A percentile compares a stretch with the other conserved stretches of the same genome.
Conservation (phyloP, 2,888 invertebrate species). For the Erpobdella octoculata region DNA sequence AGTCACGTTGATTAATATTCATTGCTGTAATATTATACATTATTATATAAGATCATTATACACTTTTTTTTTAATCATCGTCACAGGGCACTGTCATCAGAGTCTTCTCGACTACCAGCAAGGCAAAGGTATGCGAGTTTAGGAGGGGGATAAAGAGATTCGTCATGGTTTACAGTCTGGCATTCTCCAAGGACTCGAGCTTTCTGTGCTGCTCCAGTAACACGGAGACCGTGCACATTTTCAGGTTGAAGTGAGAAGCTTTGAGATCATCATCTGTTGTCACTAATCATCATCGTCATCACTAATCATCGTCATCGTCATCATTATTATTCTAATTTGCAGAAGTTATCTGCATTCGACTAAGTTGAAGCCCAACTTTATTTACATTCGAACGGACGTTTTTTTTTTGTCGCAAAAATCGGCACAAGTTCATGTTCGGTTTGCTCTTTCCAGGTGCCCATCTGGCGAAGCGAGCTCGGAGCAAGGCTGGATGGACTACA, state of each 20-base stretch:
- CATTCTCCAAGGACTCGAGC: slow-evolving; percentile 25
- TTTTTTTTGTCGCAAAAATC: too few relatives aligned
- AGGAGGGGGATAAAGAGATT: slow-evolving; percentile 23
- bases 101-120: slow-evolving; percentile 22
- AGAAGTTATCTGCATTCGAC: too few relatives aligned
- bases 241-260: slow-evolving; percentile 22
- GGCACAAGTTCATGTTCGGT: neutral
- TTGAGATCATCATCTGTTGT: neutral
- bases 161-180: slow-evolving; percentile 25
- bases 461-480: neutral
- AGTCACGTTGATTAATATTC: too few relatives aligned
- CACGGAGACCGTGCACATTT: slow-evolving; percentile 31
- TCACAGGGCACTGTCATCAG: slow-evolving; percentile 22
- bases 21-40: too few relatives aligned
- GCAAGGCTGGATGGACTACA: slow-evolving; percentile 30
- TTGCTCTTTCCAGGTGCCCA: neutral
- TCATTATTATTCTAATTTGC: neutral
- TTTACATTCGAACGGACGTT: too few relatives aligned
- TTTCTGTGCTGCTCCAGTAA: slow-evolving; percentile 28
- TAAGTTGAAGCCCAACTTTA: too few relatives aligned
- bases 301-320: neutral
- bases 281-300: neutral
- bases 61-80: too few relatives aligned
- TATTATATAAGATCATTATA: too few relatives aligned
- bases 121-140: slow-evolving; percentile 24